Evolutionary conservation across 2,797 vertebrate genomes (phyloP).

Genomic region (Oreonectes daqikongensis): DNA sequence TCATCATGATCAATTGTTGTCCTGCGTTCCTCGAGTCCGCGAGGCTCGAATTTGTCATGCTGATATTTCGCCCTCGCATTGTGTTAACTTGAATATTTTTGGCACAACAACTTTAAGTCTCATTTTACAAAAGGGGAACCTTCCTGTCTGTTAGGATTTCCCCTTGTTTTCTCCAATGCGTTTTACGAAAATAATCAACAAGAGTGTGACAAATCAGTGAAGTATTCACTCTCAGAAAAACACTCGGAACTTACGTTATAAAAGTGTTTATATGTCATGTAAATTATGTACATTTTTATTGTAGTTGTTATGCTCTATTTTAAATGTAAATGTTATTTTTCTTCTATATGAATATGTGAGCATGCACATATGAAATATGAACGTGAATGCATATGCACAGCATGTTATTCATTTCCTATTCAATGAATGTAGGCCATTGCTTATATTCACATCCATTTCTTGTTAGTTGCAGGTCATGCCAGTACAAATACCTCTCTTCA

Average conservation of each 20-base stretch:
- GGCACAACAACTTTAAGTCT: constrained; percentile 65
- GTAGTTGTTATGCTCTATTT: not conserved
- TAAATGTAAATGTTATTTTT: too few relatives aligned
- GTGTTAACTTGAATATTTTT: constrained; percentile 72
- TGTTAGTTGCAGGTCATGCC: not conserved
- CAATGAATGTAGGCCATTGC: not conserved
- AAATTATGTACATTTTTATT: not conserved
- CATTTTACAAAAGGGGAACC: constrained; percentile 73
- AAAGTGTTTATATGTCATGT: not conserved
- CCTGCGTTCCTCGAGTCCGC: constrained; percentile 43
- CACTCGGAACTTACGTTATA: not conserved
- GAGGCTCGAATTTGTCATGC: constrained; percentile 57
- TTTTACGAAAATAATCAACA: constrained; percentile 62
- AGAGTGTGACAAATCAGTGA: constrained; percentile 26
- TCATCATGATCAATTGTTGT: constrained; percentile 60
- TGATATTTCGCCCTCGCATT: constrained; percentile 63
- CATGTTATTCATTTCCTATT: too few relatives aligned
- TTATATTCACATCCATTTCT: not conserved
- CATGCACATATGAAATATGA: not conserved
- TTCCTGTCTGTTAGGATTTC: constrained; percentile 76
- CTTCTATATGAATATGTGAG: not conserved
- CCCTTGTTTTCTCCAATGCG: constrained; percentile 72
- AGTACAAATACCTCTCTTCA: not conserved
- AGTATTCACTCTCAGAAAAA: constrained; percentile 29
- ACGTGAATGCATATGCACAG: too few relatives aligned